Conservation (phyloP, 53 echinoderm and acorn worm species). For the Glandiceps talaboti region DNA sequence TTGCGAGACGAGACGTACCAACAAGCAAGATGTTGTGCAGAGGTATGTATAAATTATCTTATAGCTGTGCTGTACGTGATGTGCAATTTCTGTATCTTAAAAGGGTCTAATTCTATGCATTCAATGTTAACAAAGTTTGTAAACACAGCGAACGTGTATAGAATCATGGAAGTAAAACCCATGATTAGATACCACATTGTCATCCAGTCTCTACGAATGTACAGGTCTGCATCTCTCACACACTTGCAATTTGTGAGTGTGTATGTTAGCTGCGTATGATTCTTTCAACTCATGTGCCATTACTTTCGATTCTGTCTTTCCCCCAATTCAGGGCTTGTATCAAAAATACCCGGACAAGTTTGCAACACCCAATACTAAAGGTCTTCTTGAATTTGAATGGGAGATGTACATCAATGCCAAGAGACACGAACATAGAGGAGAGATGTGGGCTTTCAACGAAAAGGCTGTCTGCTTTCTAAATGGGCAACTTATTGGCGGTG, state of each 20-base stretch:
- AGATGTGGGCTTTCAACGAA: slow-evolving; percentile 82
- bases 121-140: too few relatives aligned
- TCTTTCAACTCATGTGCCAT: too few relatives aligned
- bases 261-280: too few relatives aligned
- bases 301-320: neutral
- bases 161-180: too few relatives aligned
- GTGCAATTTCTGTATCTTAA: too few relatives aligned
- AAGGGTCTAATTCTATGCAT: too few relatives aligned
- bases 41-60: slow-evolving; percentile 44
- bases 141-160: too few relatives aligned
- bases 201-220: too few relatives aligned
- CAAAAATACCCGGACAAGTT: slow-evolving; percentile 61
- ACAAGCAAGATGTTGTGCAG: slow-evolving; percentile 53
- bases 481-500: slow-evolving; percentile 47
- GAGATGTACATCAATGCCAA: slow-evolving; percentile 54
- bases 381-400: slow-evolving; percentile 89
- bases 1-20: slow-evolving; percentile 72
- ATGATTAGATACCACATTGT: too few relatives aligned
- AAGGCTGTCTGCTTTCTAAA: slow-evolving; percentile 67
- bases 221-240: too few relatives aligned
- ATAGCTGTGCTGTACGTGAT: too few relatives aligned
- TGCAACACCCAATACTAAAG: slow-evolving; percentile 37
- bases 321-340: slow-evolving; percentile 36
- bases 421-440: slow-evolving; percentile 58
- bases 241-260: too few relatives aligned